Conservation (phyloP, 2,888 invertebrate species). For the Xanthostigma xanthostigma region DNA sequence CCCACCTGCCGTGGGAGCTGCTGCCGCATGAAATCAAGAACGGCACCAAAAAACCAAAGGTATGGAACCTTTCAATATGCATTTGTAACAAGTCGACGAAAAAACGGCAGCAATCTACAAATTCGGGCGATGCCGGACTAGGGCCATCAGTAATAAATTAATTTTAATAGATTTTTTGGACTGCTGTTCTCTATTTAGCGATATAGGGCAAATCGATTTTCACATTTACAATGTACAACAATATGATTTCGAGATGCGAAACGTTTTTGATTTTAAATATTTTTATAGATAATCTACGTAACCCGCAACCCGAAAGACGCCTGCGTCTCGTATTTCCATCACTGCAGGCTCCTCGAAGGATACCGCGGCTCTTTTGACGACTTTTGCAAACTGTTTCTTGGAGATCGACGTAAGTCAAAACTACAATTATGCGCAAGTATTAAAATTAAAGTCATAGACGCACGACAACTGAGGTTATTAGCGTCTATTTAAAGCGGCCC, state of each 20-base stretch:
- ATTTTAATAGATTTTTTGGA: no score
- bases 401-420: slow-evolving; percentile 35
- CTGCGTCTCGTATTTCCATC: slow-evolving; percentile 52
- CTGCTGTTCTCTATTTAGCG: no score
- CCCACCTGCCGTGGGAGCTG: slow-evolving; percentile 44
- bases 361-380: slow-evolving; percentile 36
- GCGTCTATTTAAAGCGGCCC: no score
- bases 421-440: no score
- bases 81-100: neutral
- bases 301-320: slow-evolving; percentile 59
- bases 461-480: no score
- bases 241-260: no score
- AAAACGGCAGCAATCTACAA: no score
- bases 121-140: no score
- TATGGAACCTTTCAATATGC: slow-evolving; percentile 5
- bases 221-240: no score
- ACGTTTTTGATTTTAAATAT: slow-evolving; percentile 10
- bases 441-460: neutral
- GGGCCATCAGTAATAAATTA: no score
- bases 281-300: slow-evolving; percentile 47
- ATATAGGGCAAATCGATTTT: no score
- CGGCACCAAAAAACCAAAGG: slow-evolving; percentile 26
- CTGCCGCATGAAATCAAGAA: slow-evolving; percentile 34
- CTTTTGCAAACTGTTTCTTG: slow-evolving; percentile 44
- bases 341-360: slow-evolving; percentile 42